These are phyloP conservation scores for Aldabrachelys gigantea DNA, from an alignment of 2,113 vertebrate species.

Conservation along the genomic window DNA sequence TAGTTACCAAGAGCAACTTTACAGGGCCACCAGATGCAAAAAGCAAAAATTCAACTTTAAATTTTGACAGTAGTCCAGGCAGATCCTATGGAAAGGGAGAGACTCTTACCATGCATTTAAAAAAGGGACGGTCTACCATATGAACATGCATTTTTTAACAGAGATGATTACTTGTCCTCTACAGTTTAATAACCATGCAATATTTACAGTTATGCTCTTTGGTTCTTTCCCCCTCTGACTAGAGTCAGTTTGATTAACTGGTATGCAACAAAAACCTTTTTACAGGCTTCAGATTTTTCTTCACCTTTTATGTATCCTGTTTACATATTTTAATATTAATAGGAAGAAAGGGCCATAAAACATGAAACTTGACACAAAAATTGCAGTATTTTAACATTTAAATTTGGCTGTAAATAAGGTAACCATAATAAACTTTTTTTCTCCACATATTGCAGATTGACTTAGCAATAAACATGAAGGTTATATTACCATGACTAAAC, in stretches of 20 bases:
- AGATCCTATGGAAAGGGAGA: not conserved
- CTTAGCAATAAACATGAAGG: constrained; percentile 45
- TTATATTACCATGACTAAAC: constrained; percentile 30
- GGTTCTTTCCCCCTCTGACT: not conserved
- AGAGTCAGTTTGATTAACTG: constrained; percentile 34
- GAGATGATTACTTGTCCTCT: not conserved
- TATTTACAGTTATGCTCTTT: constrained; percentile 1
- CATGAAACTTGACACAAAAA: constrained; percentile 24
- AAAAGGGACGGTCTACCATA: not conserved
- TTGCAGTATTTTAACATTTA: constrained; percentile 42
- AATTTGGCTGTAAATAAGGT: constrained; percentile 58
- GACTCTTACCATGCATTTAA: not conserved
- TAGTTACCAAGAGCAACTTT: not conserved
- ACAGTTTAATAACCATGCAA: not conserved
- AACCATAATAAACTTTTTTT: constrained; percentile 28
- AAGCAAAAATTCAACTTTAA: constrained; percentile 3
- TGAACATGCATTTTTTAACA: not conserved
- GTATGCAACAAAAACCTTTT: constrained; percentile 33
- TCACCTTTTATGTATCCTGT: constrained; percentile 14
- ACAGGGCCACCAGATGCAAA: not conserved
- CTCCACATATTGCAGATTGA: constrained; percentile 13
- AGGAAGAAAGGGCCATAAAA: constrained; percentile 40
- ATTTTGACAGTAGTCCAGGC: not conserved
- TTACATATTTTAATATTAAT: constrained; percentile 65
- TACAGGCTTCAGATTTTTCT: constrained; percentile 43